Percentiles rank a stretch among this genome's conserved stretches.
phyloP scores from a whole-genome alignment of 2,797 vertebrate species.

The Poecilia gillii region DNA sequence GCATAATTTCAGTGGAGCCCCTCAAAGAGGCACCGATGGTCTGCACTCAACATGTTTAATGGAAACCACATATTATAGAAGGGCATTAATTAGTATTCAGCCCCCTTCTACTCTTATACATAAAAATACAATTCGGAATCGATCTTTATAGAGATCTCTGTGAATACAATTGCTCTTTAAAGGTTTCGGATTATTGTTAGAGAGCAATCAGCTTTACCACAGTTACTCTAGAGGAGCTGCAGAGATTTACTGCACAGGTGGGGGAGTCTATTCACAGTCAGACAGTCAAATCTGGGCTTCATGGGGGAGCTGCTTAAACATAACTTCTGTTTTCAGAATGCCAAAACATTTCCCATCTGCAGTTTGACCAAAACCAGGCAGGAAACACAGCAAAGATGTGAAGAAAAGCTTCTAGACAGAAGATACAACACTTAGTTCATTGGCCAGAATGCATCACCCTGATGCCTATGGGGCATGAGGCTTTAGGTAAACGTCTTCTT shows the following conservation, averaged over 20 bases:
- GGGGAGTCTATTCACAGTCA: background rate
- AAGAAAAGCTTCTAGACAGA: background rate
- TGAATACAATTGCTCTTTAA: background rate
- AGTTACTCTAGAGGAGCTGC: too few species aligned
- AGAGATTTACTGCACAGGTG: background rate
- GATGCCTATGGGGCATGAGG: background rate
- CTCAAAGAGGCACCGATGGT: conserved; percentile 11
- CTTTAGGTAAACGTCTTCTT: background rate
- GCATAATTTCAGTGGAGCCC: background rate
- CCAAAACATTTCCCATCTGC: background rate
- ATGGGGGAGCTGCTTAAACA: background rate
- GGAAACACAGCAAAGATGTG: background rate
- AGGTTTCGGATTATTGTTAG: background rate
- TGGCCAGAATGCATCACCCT: background rate
- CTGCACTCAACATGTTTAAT: background rate
- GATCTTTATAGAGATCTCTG: background rate
- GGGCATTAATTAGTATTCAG: background rate
- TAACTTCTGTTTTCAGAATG: background rate
- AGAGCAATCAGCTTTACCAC: background rate
- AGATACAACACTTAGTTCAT: background rate
- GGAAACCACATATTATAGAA: background rate
- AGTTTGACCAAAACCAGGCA: background rate
- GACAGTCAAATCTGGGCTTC: background rate
- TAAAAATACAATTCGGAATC: background rate
- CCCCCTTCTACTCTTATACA: background rate